Conservation (phyloP, 2,797 vertebrate genomes). For the Ispidina picta region DNA sequence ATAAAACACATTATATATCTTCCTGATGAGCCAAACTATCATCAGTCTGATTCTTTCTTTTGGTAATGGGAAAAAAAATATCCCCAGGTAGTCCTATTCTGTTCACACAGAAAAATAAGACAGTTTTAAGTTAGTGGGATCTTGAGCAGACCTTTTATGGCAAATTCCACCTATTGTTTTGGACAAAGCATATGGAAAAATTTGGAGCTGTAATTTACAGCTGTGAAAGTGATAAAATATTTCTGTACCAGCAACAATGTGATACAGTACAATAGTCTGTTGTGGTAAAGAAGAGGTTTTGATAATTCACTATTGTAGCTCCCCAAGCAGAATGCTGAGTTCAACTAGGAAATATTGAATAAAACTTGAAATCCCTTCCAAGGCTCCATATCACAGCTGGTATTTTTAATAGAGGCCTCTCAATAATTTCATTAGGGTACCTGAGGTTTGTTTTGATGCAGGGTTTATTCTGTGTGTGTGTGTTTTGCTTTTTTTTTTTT, state of each 20-base stretch:
- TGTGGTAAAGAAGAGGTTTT: constrained; percentile 19
- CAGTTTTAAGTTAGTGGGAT: constrained; percentile 1
- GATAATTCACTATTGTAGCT: background rate
- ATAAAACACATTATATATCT: constrained; percentile 53
- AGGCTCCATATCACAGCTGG: background rate
- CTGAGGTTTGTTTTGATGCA: background rate
- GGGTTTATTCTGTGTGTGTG: no score
- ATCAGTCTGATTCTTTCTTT: background rate
- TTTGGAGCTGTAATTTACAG: constrained; percentile 23
- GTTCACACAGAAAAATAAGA: background rate
- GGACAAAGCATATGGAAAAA: constrained; percentile 28
- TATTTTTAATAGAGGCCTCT: background rate
- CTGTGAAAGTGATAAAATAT: constrained; percentile 16
- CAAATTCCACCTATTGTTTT: background rate
- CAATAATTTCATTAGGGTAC: background rate
- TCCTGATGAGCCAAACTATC: constrained; percentile 15
- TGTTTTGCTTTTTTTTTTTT: background rate
- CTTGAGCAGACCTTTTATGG: constrained; percentile 9
- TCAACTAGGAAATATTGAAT: background rate
- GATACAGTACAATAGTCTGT: background rate
- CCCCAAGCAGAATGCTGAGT: background rate
- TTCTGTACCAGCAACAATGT: background rate
- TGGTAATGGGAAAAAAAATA: background rate
- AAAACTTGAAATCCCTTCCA: background rate
- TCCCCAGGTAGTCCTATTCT: constrained; percentile 10